Evolutionary conservation across 2,888 invertebrate species (phyloP), one percentile per base, ranked within the genome.

Genomic region (Lottia scabra): DNA sequence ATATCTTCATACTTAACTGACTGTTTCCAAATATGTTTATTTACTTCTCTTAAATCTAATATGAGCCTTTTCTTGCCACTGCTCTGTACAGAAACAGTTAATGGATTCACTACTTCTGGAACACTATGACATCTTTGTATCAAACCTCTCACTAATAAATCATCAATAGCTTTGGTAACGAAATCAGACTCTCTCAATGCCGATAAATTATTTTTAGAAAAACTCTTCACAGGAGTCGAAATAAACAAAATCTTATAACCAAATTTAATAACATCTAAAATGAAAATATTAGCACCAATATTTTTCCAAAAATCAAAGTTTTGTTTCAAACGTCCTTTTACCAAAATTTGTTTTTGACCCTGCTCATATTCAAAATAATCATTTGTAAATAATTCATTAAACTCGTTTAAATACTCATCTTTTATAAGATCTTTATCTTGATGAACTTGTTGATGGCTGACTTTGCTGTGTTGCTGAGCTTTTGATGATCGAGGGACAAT

Each of bases 11-110:
- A 74, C 62, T 73, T 73, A 12, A 73, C 68, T 0, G 63, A 56
- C 6, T 70, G 46, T 64, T 72, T 78, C 65, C 70, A 69, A 16
- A 78, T n/a, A 71, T 76, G 72, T 67, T 63, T 66, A 45, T 75
- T 74, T 0, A 74, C 74, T n/a, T 44, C 66, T 38, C 76, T 65
- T n/a, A 78, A 65, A 75, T 76, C 76, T 67, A 78, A 66, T 23
- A 78, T 76, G 1, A 76, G 38, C 56, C 73, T 65, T 71, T 71
- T 75, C 43, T 75, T 76, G 19, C 67, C 66, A n/a, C 4, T 70
- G 38, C 19, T 66, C 5, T 30, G 48, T 27, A 74, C 63, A 62
- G 73, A 71, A 30, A 78, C 72, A 16, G 76, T 46, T 4, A 78
- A n/a, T 13, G 74, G 73, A 67, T 73, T 73, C 16, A 74, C 74